Percentiles rank a stretch among this genome's conserved stretches.
Conservation (phyloP, 2,888 invertebrate genomes). For the Drosophila prostipennis region DNA sequence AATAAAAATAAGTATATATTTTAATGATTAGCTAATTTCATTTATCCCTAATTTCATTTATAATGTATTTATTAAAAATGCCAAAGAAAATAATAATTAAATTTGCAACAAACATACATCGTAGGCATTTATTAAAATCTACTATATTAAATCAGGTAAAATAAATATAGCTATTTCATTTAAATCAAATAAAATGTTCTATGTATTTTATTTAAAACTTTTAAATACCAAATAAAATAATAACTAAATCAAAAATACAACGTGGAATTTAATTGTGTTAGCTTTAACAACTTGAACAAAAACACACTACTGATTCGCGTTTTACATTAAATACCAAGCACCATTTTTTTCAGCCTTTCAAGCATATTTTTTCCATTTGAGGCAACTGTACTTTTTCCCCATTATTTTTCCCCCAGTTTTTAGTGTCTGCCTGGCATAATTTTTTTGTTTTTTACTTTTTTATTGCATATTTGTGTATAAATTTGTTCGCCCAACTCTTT, state of each 20-base stretch:
- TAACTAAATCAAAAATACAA: too few relatives aligned
- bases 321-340: neutral
- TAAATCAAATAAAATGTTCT: too few relatives aligned
- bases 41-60: too few relatives aligned
- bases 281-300: neutral
- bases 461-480: constrained; percentile 30
- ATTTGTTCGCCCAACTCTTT: constrained; percentile 30
- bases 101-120: neutral
- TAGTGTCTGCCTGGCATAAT: constrained; percentile 19
- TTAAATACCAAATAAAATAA: too few relatives aligned
- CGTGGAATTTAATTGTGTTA: neutral
- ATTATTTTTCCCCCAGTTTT: neutral
- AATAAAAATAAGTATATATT: too few relatives aligned
- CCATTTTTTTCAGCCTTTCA: neutral
- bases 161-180: too few relatives aligned
- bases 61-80: too few relatives aligned
- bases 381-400: constrained; percentile 11
- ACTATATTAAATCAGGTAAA: too few relatives aligned
- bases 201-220: too few relatives aligned
- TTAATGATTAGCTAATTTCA: too few relatives aligned
- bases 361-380: neutral
- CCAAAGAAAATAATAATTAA: neutral
- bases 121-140: too few relatives aligned
- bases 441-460: constrained; percentile 1
- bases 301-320: neutral